phyloP scores from a whole-genome alignment of 2,113 vertebrate species.

The Dromiciops gliroides region DNA sequence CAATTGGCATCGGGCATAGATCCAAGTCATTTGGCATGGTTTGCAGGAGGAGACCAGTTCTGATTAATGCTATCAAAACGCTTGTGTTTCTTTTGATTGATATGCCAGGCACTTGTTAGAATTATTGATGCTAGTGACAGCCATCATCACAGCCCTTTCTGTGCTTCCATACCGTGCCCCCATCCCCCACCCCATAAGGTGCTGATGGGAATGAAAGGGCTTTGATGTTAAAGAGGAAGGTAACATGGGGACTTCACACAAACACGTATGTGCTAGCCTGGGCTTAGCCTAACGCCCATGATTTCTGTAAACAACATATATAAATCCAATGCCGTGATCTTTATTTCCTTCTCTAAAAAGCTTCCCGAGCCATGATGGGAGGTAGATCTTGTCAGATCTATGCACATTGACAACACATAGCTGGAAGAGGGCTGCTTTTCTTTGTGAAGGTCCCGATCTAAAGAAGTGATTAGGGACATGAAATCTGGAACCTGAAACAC shows the following conservation, averaged over 20 bases:
- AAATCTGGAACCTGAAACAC: slow-evolving; percentile 66
- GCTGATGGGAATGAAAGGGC: slow-evolving; percentile 50
- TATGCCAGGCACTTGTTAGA: slow-evolving; percentile 77
- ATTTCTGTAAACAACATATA: slow-evolving; percentile 77
- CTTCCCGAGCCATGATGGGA: neutral
- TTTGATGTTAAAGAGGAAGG: slow-evolving; percentile 55
- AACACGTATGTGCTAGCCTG: slow-evolving; percentile 64
- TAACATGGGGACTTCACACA: slow-evolving; percentile 52
- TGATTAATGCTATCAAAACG: slow-evolving; percentile 76
- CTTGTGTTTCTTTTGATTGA: slow-evolving; percentile 77
- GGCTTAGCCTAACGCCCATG: slow-evolving; percentile 74
- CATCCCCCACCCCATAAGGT: neutral
- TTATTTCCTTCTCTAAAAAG: slow-evolving; percentile 60
- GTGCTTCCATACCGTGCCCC: neutral
- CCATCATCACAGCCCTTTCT: slow-evolving; percentile 62
- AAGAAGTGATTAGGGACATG: slow-evolving; percentile 60
- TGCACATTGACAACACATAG: neutral
- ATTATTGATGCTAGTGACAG: slow-evolving; percentile 67
- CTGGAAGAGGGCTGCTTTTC: neutral
- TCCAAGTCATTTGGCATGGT: slow-evolving; percentile 81
- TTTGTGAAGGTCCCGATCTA: slow-evolving; percentile 21
- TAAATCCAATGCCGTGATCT: slow-evolving; percentile 56
- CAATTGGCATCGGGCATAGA: slow-evolving; percentile 81
- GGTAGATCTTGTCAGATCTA: neutral
- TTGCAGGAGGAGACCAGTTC: slow-evolving; percentile 71